Percentiles rank a stretch among this genome's conserved stretches.
Evolutionary conservation across 2,888 invertebrate genomes (phyloP).

Genomic region (Netelia inedita): DNA sequence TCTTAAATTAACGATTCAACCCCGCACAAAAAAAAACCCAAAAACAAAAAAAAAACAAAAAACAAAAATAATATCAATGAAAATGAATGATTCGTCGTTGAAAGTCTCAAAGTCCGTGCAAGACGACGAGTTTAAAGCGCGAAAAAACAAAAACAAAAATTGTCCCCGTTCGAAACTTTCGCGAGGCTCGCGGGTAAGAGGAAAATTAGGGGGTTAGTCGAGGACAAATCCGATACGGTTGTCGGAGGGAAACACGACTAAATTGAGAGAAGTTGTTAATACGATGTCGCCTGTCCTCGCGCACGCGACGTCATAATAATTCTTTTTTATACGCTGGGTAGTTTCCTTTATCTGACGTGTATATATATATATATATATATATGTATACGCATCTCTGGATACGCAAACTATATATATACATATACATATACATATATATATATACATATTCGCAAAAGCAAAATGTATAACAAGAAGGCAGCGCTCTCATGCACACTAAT

Average conservation of each 20-base stretch:
- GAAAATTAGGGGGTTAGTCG: conserved; percentile 3
- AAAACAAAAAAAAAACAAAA: not conserved
- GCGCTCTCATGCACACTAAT: conserved; percentile 44
- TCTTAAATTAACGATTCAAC: not conserved
- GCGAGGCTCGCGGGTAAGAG: not conserved
- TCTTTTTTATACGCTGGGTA: not conserved
- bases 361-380: conserved; percentile 9
- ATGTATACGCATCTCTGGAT: not conserved
- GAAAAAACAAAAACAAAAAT: not conserved
- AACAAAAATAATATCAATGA: not conserved
- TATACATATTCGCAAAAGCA: conserved; percentile 32
- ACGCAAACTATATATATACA: not conserved
- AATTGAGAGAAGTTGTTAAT: conserved; percentile 39
- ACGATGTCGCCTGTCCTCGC: conserved; percentile 29
- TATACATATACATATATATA: conserved; percentile 8
- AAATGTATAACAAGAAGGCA: conserved; percentile 48
- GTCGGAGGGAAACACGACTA: conserved; percentile 1
- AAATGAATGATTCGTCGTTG: no score
- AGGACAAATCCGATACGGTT: conserved; percentile 18
- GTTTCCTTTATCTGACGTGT: not conserved
- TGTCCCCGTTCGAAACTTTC: not conserved
- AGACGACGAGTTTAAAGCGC: not conserved
- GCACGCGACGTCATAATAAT: not conserved
- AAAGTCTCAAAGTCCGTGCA: no score
- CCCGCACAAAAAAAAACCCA: not conserved